phyloP scores from a whole-genome alignment of 2,113 vertebrate genomes.

The Gobius niger region DNA sequence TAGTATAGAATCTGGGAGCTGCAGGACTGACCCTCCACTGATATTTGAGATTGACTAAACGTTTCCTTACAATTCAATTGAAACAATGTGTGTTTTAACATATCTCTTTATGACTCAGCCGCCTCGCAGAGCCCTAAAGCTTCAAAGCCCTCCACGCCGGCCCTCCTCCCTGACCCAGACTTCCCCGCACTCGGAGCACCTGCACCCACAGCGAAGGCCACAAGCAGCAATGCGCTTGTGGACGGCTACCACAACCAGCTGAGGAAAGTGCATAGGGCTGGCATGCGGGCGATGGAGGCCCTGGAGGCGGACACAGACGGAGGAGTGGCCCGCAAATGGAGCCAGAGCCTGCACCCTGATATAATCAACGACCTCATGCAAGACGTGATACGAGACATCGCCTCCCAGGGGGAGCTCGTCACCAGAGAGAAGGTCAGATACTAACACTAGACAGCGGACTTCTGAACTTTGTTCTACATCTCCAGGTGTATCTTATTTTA shows the following conservation, averaged over 20 bases:
- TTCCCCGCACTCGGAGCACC: constrained; percentile 59
- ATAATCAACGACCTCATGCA: constrained; percentile 62
- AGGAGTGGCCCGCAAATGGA: background rate
- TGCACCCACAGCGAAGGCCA: constrained; percentile 14
- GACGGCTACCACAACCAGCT: constrained; percentile 65
- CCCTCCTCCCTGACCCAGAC: constrained; percentile 30
- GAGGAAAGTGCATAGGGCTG: constrained; percentile 65
- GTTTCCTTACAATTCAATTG: no score
- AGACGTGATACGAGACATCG: constrained; percentile 66
- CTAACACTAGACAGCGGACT: background rate
- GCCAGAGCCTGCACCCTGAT: constrained; percentile 23
- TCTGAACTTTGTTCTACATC: no score
- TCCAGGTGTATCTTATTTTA: no score
- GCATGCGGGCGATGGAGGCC: constrained; percentile 63
- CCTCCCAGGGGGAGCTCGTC: constrained; percentile 74
- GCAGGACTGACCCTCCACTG: no score
- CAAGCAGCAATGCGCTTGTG: constrained; percentile 27
- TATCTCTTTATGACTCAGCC: constrained; percentile 5
- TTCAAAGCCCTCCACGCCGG: background rate
- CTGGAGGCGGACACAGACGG: constrained; percentile 32
- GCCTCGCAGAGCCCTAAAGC: constrained; percentile 10
- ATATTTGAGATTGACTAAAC: no score
- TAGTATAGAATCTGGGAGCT: no score
- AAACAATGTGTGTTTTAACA: background rate
- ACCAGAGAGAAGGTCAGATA: constrained; percentile 69